A percentile compares a stretch with the other conserved stretches of the same genome.
Conservation (phyloP, 2,113 vertebrate genomes). For the Ammodytes marinus region DNA sequence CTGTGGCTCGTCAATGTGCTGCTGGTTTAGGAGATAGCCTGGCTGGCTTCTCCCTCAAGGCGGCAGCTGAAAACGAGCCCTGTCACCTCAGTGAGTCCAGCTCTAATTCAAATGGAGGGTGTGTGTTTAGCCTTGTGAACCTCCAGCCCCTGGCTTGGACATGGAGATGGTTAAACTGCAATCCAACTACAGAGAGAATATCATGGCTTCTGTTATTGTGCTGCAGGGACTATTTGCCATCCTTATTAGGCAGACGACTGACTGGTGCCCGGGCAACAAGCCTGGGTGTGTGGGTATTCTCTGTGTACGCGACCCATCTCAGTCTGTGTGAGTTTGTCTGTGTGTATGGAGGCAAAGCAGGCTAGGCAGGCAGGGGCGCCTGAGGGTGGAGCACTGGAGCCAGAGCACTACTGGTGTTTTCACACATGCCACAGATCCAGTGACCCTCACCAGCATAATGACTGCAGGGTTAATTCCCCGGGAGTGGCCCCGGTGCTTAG, state of each 20-base stretch:
- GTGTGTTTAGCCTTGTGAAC: slow-evolving; percentile 69
- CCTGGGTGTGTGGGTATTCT: slow-evolving; percentile 54
- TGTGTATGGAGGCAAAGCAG: slow-evolving; percentile 12
- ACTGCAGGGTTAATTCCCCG: slow-evolving; percentile 77
- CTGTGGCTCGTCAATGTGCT: slow-evolving; percentile 50
- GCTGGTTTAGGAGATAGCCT: slow-evolving; percentile 61
- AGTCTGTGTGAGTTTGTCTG: slow-evolving; percentile 38
- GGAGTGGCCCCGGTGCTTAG: slow-evolving; percentile 54
- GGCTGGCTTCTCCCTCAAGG: slow-evolving; percentile 44
- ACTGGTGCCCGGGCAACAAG: slow-evolving; percentile 65
- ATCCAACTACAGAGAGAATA: slow-evolving; percentile 61
- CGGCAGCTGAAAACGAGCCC: slow-evolving; percentile 52
- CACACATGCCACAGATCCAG: slow-evolving; percentile 77
- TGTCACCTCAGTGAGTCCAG: slow-evolving; percentile 56
- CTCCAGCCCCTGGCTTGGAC: slow-evolving; percentile 56
- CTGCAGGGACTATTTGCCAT: slow-evolving; percentile 72
- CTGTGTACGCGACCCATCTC: slow-evolving; percentile 46
- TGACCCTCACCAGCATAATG: slow-evolving; percentile 80
- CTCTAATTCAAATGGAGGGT: slow-evolving; percentile 63
- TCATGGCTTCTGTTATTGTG: slow-evolving; percentile 65
- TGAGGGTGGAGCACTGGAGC: slow-evolving; percentile 58
- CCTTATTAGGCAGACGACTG: slow-evolving; percentile 76
- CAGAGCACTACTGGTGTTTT: slow-evolving; percentile 71
- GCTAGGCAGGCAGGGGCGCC: slow-evolving; percentile 50
- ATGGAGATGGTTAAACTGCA: slow-evolving; percentile 54